These are phyloP conservation scores for Leptocoma aspasia DNA, from an alignment of 2,113 vertebrate species.

Conservation along the genomic window DNA sequence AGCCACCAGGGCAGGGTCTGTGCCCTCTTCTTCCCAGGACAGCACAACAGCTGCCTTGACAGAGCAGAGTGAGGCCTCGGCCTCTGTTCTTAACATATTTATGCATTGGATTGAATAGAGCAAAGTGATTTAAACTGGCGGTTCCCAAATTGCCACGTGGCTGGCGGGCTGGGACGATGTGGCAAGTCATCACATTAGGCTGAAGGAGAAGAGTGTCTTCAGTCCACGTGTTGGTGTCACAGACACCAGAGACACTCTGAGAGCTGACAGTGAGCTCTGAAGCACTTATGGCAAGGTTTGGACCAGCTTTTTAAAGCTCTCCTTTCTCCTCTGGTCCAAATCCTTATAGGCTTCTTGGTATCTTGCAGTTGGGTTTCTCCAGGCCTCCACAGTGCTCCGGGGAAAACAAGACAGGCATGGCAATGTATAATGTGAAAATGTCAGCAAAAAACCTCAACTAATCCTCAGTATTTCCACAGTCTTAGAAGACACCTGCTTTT, in stretches of 20 bases:
- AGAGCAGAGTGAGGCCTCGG: accelerated
- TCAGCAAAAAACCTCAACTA: neutral
- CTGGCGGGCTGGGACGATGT: neutral
- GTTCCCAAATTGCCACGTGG: accelerated
- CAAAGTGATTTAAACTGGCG: neutral
- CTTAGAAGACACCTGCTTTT: neutral
- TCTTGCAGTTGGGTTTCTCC: neutral
- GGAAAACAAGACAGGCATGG: neutral
- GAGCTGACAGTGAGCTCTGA: neutral
- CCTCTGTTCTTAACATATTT: neutral
- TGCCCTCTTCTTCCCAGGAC: neutral
- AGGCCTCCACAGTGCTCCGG: neutral
- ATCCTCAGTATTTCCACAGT: neutral
- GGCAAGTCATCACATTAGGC: accelerated
- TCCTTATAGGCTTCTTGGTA: neutral
- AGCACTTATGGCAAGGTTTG: neutral
- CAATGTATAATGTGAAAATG: neutral
- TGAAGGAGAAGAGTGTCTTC: neutral
- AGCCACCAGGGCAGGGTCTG: accelerated
- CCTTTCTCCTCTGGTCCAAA: neutral
- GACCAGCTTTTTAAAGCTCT: neutral
- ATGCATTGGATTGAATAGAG: neutral
- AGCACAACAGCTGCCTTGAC: neutral
- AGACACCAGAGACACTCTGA: neutral
- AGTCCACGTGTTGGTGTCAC: neutral